Evolutionary conservation across 92 coral and sea anemone genomes (phyloP).

Genomic region (Pocillopora meandrina): DNA sequence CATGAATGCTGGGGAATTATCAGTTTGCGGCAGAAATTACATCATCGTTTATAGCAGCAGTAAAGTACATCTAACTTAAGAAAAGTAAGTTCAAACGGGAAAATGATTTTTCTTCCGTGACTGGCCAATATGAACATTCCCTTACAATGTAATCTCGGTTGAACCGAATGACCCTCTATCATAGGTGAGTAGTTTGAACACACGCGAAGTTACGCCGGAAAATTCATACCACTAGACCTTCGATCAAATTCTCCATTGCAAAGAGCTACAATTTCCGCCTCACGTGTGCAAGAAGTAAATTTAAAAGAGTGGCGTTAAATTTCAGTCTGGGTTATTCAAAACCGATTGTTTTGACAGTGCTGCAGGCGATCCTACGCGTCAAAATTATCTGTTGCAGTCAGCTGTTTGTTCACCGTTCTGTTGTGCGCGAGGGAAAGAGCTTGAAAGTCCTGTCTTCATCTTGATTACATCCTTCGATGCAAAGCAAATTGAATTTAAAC

Average conservation of each 20-base stretch:
- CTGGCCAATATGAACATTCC: no score
- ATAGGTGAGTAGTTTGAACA: background rate
- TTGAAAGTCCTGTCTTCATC: no score
- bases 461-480: no score
- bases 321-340: background rate
- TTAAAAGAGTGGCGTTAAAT: background rate
- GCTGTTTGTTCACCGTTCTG: no score
- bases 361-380: background rate
- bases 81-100: background rate
- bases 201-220: background rate
- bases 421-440: no score
- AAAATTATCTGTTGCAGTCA: no score
- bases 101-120: no score
- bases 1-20: no score
- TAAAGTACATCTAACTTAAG: no score
- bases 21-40: no score
- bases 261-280: background rate
- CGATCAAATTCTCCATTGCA: background rate
- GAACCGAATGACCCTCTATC: background rate
- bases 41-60: no score
- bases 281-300: conserved; percentile 1
- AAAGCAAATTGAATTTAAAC: no score
- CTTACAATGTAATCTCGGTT: background rate
- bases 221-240: background rate
- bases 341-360: background rate